Percentiles rank a stretch among this genome's conserved stretches.
These are phyloP conservation scores for Mobula birostris DNA, from an alignment of 2,113 vertebrate genomes.

Conservation along the genomic window DNA sequence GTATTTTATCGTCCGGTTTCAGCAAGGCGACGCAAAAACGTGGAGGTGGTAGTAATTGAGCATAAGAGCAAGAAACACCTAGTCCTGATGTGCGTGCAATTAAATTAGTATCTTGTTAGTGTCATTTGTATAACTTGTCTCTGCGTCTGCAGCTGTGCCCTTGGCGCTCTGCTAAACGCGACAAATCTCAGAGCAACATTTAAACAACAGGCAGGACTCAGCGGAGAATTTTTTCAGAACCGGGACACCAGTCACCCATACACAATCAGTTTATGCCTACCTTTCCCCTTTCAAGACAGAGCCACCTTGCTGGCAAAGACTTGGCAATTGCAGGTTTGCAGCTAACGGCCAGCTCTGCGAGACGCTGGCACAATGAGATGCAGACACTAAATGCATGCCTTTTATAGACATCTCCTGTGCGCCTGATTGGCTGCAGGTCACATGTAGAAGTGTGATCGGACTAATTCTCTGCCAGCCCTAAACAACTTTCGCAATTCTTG, in stretches of 20 bases:
- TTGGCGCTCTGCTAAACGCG: neutral
- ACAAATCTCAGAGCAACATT: neutral
- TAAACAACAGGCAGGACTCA: neutral
- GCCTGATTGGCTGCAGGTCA: conserved; percentile 33
- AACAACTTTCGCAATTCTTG: neutral
- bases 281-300: neutral
- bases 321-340: neutral
- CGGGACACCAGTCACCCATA: neutral
- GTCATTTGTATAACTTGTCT: neutral
- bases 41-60: neutral
- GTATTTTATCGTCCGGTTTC: neutral
- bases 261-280: neutral
- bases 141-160: neutral
- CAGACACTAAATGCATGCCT: neutral
- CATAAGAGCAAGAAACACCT: neutral
- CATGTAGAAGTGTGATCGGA: conserved; percentile 2
- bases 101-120: neutral
- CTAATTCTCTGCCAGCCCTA: neutral
- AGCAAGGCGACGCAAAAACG: neutral
- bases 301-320: neutral
- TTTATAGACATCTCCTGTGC: conserved; percentile 1
- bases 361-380: neutral
- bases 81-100: neutral
- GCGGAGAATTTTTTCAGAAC: neutral
- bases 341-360: neutral